These are phyloP conservation scores for Cirrhinus molitorella DNA, from an alignment of 2,797 vertebrate species.

Conservation along the genomic window DNA sequence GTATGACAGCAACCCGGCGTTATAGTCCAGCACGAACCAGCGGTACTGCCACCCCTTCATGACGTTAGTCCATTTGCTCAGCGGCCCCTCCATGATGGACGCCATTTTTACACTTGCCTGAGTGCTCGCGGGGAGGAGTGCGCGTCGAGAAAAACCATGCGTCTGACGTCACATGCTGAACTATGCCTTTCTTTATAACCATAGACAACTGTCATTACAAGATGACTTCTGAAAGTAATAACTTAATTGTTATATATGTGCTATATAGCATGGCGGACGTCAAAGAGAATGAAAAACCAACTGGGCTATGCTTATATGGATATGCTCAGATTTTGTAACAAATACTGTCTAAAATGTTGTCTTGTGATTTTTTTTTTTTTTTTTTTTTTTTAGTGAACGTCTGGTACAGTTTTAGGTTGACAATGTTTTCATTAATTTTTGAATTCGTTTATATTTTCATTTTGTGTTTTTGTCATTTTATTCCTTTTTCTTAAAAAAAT, in stretches of 20 bases:
- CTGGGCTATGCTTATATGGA: not conserved
- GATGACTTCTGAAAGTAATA: not conserved
- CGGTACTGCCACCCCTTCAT: conserved; percentile 99
- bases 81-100: conserved; percentile 98
- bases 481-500: too few species aligned
- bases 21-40: conserved; percentile 98
- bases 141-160: conserved; percentile 33
- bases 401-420: too few species aligned
- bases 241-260: not conserved
- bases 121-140: conserved; percentile 66
- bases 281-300: not conserved
- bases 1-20: conserved; percentile 94
- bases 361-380: not conserved
- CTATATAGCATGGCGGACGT: not conserved
- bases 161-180: conserved; percentile 57
- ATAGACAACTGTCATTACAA: not conserved
- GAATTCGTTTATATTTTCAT: too few species aligned
- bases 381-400: too few species aligned
- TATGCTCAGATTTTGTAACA: not conserved
- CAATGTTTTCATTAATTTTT: too few species aligned
- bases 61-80: conserved; percentile 99
- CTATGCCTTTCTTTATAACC: conserved; percentile 2
- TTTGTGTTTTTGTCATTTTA: too few species aligned
- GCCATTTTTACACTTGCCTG: conserved; percentile 90
- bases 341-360: not conserved